phyloP scores from a whole-genome alignment of 2,888 invertebrate species.

The Drosophila yooni region DNA sequence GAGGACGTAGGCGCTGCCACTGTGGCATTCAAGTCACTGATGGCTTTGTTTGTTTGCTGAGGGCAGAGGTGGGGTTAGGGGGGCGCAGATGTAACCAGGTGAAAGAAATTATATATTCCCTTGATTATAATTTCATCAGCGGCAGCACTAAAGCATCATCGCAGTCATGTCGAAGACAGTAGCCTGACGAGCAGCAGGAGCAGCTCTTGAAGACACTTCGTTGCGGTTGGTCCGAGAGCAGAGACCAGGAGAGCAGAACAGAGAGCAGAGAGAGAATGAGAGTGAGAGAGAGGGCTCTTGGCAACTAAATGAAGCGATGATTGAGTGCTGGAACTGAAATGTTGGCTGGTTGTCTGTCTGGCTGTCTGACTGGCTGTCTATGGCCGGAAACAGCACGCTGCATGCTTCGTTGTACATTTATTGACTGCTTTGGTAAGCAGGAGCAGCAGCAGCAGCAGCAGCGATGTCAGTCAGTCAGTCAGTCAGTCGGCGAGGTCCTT shows the following conservation, averaged over 20 bases:
- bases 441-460: conserved; percentile 12
- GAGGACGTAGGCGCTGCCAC: conserved; percentile 15
- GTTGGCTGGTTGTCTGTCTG: conserved; percentile 13
- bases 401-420: conserved; percentile 68
- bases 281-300: neutral
- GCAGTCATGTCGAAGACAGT: conserved; percentile 71
- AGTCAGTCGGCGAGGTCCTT: conserved; percentile 25
- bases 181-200: neutral
- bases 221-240: conserved; percentile 61
- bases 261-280: neutral
- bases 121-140: conserved; percentile 84
- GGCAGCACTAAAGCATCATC: conserved; percentile 77
- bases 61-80: neutral
- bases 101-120: conserved; percentile 83
- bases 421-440: conserved; percentile 56
- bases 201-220: conserved; percentile 15
- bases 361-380: conserved; percentile 30
- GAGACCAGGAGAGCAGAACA: neutral
- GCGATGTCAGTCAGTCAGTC: conserved; percentile 41
- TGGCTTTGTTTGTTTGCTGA: conserved; percentile 63
- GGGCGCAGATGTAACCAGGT: conserved; percentile 76
- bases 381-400: conserved; percentile 57
- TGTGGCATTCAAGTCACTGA: conserved; percentile 29
- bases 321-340: conserved; percentile 22
- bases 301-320: conserved; percentile 15